Conservation (phyloP, 2,797 vertebrate species). For the Gymnoscopelus braueri region DNA sequence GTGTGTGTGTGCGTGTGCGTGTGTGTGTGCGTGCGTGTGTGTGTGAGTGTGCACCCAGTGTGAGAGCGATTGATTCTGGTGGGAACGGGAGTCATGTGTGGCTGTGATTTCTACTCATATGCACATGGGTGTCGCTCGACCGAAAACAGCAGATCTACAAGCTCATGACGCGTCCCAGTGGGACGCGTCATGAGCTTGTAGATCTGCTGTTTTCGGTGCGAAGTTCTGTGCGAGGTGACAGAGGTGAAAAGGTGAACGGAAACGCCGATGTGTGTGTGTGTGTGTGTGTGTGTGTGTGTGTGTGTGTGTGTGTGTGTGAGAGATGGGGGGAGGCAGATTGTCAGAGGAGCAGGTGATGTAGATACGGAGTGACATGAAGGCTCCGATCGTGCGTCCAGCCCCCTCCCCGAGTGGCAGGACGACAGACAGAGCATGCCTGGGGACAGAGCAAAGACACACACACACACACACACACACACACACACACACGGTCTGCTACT, state of each 20-base stretch:
- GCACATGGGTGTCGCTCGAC: slow-evolving; percentile 15
- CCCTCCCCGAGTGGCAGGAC: slow-evolving; percentile 61
- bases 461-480: slow-evolving; percentile 53
- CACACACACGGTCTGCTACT: slow-evolving; percentile 18
- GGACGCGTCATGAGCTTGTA: too few relatives aligned
- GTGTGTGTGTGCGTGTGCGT: slow-evolving; percentile 19
- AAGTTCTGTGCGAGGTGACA: slow-evolving; percentile 9
- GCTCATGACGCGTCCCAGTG: too few relatives aligned
- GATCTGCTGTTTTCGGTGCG: too few relatives aligned
- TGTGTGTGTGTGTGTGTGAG: slow-evolving; percentile 1
- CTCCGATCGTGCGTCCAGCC: slow-evolving; percentile 73
- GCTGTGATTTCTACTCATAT: not conserved
- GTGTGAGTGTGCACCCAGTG: slow-evolving; percentile 6
- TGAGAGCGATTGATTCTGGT: slow-evolving; percentile 43
- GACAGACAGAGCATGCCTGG: slow-evolving; percentile 3
- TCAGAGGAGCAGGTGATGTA: slow-evolving; percentile 69
- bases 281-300: slow-evolving; percentile 15
- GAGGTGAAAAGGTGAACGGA: not conserved
- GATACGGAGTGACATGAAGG: slow-evolving; percentile 79
- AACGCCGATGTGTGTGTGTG: not conserved
- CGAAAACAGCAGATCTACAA: too few relatives aligned
- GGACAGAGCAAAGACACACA: slow-evolving; percentile 41
- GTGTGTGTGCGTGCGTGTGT: slow-evolving; percentile 20
- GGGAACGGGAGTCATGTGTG: not conserved
- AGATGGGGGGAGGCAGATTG: slow-evolving; percentile 64